Percentiles rank a stretch among this genome's conserved stretches.
Evolutionary conservation across 2,113 vertebrate species (phyloP).

Genomic region (Rhodinocichla rosea): DNA sequence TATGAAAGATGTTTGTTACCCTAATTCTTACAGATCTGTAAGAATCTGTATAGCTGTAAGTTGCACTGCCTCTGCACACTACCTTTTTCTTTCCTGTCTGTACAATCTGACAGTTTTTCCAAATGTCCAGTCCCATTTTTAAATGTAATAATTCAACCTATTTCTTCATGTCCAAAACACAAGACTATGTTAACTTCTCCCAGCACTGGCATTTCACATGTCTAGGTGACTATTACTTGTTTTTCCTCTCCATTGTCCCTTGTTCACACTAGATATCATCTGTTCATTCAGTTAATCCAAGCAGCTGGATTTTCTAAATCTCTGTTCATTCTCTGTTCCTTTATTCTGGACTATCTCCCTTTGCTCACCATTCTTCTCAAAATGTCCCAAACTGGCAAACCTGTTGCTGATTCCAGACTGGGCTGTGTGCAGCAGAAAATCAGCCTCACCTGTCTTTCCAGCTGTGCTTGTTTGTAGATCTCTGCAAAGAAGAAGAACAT

Average conservation of each 20-base stretch:
- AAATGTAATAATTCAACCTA: neutral
- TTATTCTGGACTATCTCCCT: neutral
- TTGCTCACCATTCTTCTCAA: neutral
- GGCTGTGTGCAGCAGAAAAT: neutral
- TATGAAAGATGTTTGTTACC: neutral
- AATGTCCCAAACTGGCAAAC: neutral
- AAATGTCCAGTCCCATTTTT: neutral
- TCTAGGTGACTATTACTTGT: neutral
- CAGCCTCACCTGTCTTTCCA: neutral
- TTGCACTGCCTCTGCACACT: neutral
- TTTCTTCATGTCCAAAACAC: neutral
- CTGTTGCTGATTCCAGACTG: neutral
- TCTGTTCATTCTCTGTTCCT: neutral
- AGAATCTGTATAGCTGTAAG: neutral
- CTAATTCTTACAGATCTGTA: neutral
- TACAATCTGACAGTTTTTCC: neutral
- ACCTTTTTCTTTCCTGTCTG: neutral
- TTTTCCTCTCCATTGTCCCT: neutral
- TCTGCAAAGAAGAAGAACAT: neutral
- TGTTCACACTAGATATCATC: neutral
- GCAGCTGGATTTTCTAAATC: neutral
- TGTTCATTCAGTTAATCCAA: neutral
- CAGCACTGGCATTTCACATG: neutral
- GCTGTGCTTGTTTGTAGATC: neutral
- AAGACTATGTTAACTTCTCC: neutral